Conservation (phyloP, 1,140 invertebrate genomes). For the Gryllus bimaculatus region DNA sequence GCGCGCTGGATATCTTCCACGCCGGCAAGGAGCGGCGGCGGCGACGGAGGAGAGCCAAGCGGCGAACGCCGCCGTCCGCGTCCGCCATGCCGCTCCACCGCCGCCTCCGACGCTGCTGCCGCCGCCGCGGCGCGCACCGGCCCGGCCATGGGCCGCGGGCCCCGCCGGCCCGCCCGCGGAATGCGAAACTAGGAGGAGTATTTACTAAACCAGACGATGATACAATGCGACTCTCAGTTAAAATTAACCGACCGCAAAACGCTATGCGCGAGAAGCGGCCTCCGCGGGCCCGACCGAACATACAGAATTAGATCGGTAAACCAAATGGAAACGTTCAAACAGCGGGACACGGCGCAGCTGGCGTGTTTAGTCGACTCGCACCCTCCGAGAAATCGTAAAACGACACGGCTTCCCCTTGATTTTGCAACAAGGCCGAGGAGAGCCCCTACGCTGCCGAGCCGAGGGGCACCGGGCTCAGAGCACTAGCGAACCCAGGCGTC, state of each 20-base stretch:
- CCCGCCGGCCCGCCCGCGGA: neutral
- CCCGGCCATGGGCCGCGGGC: too few relatives aligned
- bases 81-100: too few relatives aligned
- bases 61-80: too few relatives aligned
- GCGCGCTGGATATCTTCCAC: too few relatives aligned
- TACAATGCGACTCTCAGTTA: neutral
- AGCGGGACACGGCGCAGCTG: neutral
- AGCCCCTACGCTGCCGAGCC: too few relatives aligned
- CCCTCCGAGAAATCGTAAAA: neutral
- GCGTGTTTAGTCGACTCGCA: neutral
- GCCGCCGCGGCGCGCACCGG: neutral
- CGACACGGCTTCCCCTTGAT: neutral
- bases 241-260: slow-evolving; percentile 4
- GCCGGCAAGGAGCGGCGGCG: too few relatives aligned
- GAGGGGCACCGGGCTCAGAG: too few relatives aligned
- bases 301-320: neutral
- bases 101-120: too few relatives aligned
- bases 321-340: neutral
- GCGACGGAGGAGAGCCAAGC: too few relatives aligned
- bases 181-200: neutral
- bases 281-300: neutral
- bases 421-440: neutral
- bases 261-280: neutral
- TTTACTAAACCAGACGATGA: neutral
- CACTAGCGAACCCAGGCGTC: neutral